Base-by-base conservation (phyloP, 2,797 vertebrate genomes). In the Dallia pectoralis region DNA sequence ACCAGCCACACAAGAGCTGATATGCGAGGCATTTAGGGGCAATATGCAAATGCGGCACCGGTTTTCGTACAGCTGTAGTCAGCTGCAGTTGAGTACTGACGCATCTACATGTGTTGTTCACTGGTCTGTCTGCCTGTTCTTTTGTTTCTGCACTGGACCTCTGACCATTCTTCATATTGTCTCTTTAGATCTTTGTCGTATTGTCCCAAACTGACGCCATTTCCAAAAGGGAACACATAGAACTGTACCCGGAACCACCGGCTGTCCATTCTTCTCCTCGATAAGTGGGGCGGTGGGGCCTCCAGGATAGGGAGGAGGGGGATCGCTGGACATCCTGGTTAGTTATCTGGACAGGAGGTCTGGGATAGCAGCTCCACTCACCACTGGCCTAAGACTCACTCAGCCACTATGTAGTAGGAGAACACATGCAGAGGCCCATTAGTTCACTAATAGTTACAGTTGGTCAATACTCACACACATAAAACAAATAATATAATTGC, bases 301-400 rank as follows among this genome's bases (percentile, higher is more conserved):
- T 77, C 97, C 97, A 0, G 97, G 97, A 77, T 99, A 99, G 0
- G 97, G 97, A 15, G 97, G 97, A 29, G 97, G 97, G 0, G 97
- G 97, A 81, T 99, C 97, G 4, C 73, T 96, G 71, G 97, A 97
- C 97, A 99, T 99, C 75, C 74, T 92, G 87, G 82, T 78, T 33
- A 30, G 63, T 33, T 25, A n/a, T 59, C 25, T 59, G 53, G 53
- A 59, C 25, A 25, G 53, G 53, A 59, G 80, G 73, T 71, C 72
- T 70, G 68, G 73, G 81, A 69, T 72, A 74, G 16, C 62, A 74
- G 69, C 49, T 85, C 74, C 66, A 56, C 69, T 77, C 73, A 81
- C 66, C 84, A 66, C 72, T 77, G 75, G 59, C 68, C 49, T 70
- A 33, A n/a, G 18, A 71, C 66, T 69, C 76, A 16, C 44, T 77